These are phyloP conservation scores for Marcusenius ussheri DNA, from an alignment of 2,113 vertebrate genomes.

Conservation along the genomic window DNA sequence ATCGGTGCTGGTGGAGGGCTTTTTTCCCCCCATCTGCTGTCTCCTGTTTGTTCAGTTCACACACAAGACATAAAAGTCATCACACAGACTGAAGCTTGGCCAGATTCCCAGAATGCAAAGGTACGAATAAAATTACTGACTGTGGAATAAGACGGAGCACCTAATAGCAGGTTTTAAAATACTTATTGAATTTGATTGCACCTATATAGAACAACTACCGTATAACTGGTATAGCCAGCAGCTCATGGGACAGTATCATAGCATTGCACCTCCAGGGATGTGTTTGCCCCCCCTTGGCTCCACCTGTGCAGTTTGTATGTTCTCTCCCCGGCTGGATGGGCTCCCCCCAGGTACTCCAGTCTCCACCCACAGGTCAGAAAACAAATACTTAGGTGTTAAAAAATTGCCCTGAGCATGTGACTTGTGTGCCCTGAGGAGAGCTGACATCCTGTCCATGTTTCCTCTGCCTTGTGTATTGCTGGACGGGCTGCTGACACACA, in stretches of 20 bases:
- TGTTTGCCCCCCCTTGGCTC: not conserved
- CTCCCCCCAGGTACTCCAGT: not conserved
- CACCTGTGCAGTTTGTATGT: not conserved
- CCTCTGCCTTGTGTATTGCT: not conserved
- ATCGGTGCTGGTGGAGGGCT: not conserved
- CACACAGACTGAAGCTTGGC: not conserved
- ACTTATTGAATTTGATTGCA: not conserved
- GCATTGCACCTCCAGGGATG: not conserved
- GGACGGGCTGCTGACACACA: not conserved
- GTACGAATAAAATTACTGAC: not conserved
- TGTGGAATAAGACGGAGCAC: not conserved
- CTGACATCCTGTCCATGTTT: not conserved
- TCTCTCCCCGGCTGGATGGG: not conserved
- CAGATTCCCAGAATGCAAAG: not conserved
- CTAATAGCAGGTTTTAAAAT: not conserved
- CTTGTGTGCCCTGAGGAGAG: not conserved
- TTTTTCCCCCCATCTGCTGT: not conserved
- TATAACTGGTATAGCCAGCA: not conserved
- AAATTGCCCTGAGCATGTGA: not conserved
- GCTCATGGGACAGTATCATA: not conserved
- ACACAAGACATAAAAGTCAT: not conserved
- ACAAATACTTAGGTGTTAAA: not conserved
- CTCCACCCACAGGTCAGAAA: not conserved
- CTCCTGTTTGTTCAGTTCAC: not conserved
- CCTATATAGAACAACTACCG: not conserved